Base-by-base conservation (phyloP, 2,888 invertebrate genomes). In the Taenaris catops region DNA sequence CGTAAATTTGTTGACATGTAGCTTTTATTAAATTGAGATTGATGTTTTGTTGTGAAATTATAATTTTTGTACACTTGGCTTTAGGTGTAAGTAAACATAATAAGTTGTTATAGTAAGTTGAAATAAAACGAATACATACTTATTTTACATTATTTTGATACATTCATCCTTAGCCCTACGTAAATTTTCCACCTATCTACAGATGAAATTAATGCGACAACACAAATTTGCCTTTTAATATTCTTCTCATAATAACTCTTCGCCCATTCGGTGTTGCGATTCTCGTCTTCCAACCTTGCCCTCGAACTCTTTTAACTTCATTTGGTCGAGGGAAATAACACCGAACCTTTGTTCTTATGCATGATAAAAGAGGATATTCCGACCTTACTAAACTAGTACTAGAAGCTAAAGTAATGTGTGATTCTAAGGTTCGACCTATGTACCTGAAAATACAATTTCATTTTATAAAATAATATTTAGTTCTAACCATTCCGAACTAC, bases 241-340 rank as follows among this genome's bases (percentile, higher is more conserved):
- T 88, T 49, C 93, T 88, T 53, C 93, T 88, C 94, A 94, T 94
- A 6, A 95, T 70, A 11, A 92, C 69, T 58, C 83, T 89, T n/a
- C 93, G 88, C 2, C 95, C 95, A 24, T 61, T 80, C 0, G 83
- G 80, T 0, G 94, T 94, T 0, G 92, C 88, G 86, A 95, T 91
- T 41, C 94, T 88, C 0, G 87, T 69, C 3, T 87, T 71, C 90
- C 91, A 95, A 0, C 95, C 94, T 47, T 93, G 93, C 4, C 88
- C 87, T 20, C 90, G 90, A 1, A 94, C 88, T 51, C 95, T 88
- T 54, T 88, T 90, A 0, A 89, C 88, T 79, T 95, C 95, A 31
- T 89, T 91, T 0, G 95, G 92, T 24, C 92, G 87, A 0, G 94
- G 94, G 54, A 95, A 95, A 55, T 94, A 89, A 53, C 89, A 88